phyloP scores from a whole-genome alignment of 2,888 invertebrate genomes.

The Morpho helenor region DNA sequence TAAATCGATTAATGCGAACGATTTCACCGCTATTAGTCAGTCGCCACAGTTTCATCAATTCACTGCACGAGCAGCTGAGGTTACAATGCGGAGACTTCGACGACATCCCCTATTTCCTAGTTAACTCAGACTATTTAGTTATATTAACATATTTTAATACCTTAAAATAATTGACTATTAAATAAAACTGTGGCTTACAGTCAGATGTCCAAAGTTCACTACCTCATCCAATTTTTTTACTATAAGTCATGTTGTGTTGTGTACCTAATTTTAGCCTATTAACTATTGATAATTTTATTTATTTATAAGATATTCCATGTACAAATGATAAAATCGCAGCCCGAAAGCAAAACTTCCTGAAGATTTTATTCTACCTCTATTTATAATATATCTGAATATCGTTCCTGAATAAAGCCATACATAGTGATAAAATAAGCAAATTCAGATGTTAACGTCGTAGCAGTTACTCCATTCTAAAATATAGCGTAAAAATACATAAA shows the following conservation, averaged over 20 bases:
- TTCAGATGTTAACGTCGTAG: neutral
- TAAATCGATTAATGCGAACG: no score
- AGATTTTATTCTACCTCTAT: constrained; percentile 21
- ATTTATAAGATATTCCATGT: constrained; percentile 13
- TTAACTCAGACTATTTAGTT: no score
- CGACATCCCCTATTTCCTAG: no score
- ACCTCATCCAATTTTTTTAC: constrained; percentile 33
- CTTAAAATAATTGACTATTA: no score
- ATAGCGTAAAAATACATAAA: no score
- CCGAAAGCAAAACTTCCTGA: constrained; percentile 2
- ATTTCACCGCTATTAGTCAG: no score
- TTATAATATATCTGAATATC: neutral
- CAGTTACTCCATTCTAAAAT: neutral
- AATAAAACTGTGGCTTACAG: constrained; percentile 5
- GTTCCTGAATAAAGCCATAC: constrained; percentile 22
- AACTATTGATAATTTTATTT: constrained; percentile 8
- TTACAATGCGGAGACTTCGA: no score
- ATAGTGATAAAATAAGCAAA: constrained; percentile 6
- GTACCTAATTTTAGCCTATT: constrained; percentile 15
- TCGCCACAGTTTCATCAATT: no score
- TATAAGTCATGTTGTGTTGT: constrained; percentile 21
- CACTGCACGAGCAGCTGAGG: no score
- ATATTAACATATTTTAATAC: no score
- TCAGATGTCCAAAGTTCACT: constrained; percentile 26
- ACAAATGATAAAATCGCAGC: neutral